phyloP scores from a whole-genome alignment of 2,797 vertebrate species.

The Morelia viridis region DNA sequence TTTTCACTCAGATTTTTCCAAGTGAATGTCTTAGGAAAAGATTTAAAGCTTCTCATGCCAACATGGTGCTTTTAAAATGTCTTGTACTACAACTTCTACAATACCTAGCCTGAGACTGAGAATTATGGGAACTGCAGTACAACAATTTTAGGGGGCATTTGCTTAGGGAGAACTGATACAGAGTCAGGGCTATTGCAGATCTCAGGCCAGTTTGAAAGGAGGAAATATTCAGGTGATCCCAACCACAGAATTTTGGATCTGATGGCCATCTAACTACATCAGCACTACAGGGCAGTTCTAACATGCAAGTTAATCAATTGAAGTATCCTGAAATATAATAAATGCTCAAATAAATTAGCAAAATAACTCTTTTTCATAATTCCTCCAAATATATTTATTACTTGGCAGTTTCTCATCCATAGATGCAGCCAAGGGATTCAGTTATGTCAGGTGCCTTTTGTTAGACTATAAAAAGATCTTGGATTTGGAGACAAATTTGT shows the following conservation, averaged over 20 bases:
- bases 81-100: background rate
- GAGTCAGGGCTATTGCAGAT: background rate
- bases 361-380: background rate
- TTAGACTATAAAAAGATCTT: slow-evolving; percentile 11
- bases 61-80: background rate
- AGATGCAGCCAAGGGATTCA: slow-evolving; percentile 10
- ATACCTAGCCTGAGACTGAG: background rate
- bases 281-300: background rate
- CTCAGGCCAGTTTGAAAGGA: background rate
- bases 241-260: background rate
- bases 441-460: background rate
- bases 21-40: background rate
- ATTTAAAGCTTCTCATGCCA: background rate
- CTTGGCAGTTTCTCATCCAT: slow-evolving; percentile 14
- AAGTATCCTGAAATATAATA: background rate
- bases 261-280: background rate
- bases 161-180: background rate
- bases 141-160: background rate
- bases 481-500: slow-evolving; percentile 18
- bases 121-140: background rate
- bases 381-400: slow-evolving; percentile 1
- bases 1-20: background rate
- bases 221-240: background rate
- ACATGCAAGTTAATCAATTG: background rate
- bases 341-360: background rate